Percentiles rank a stretch among this genome's conserved stretches.
These are phyloP conservation scores for Neodiprion pinetum DNA, from an alignment of 1,140 invertebrate genomes.

Conservation along the genomic window DNA sequence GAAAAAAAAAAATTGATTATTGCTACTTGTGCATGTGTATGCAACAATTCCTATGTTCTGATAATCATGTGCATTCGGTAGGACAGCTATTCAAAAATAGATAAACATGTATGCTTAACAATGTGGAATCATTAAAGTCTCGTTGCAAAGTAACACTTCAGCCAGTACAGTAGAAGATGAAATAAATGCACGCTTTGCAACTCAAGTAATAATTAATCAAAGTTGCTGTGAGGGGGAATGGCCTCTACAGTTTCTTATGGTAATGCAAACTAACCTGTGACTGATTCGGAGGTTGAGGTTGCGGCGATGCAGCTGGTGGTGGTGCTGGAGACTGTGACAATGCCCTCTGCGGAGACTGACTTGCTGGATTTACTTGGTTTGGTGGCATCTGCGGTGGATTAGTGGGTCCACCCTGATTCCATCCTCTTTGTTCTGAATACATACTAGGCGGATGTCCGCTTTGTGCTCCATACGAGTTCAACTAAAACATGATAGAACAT, in stretches of 20 bases:
- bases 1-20: no score
- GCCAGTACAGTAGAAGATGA: background rate
- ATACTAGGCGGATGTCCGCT: constrained; percentile 54
- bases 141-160: background rate
- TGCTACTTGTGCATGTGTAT: background rate
- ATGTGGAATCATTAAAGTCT: background rate
- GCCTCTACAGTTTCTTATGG: background rate
- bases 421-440: constrained; percentile 58
- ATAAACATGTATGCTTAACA: background rate
- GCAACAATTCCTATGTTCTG: background rate
- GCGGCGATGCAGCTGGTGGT: constrained; percentile 58
- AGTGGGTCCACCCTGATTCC: constrained; percentile 56
- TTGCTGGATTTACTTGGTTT: constrained; percentile 57
- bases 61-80: background rate
- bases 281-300: constrained; percentile 53
- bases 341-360: constrained; percentile 58
- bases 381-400: constrained; percentile 52
- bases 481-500: constrained; percentile 37
- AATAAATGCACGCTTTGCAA: no score
- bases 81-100: background rate
- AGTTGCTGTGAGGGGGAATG: no score
- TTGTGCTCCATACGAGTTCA: constrained; percentile 57
- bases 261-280: constrained; percentile 46
- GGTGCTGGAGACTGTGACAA: constrained; percentile 60
- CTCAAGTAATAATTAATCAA: no score